Base-by-base conservation (phyloP, 2,797 vertebrate species). In the Petrocephalus schoutedeni region DNA sequence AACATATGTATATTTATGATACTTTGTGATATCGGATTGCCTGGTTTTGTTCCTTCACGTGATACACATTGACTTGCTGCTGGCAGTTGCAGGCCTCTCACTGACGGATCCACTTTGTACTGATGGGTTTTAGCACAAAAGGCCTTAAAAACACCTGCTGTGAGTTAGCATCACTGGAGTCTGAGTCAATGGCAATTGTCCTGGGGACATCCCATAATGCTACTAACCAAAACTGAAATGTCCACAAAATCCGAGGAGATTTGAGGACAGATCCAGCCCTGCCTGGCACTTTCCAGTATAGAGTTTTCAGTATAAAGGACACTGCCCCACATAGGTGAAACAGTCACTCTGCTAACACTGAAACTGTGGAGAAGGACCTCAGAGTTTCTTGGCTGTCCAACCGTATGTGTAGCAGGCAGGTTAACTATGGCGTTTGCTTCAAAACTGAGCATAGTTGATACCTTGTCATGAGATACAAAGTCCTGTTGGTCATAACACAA, bases 71-170 rank as follows among this genome's bases (percentile, higher is more conserved):
- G 56, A 86, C 56, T 57, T 10, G 56, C 84, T 10, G 54, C 8
- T 86, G 56, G 84, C 32, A 3, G 19, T 6, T 19, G 41, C 80
- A 21, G 0, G 9, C 4, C 8, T 4, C 6, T 8, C 5, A 8
- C 32, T 45, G 84, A 54, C 56, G 32, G 32, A 86, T 86, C 84
- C 84, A 86, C 56, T 86, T 59, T 58, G 14, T 36, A n/a, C 14
- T 86, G 84, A 86, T 10, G 54, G 56, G 56, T 41, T 58, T 86
- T 86, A 86, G 56, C 84, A 59, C 7, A 59, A n/a, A 59, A 45
- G 53, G 56, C 84, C 41, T 57, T 16, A 58, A 54, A 36, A 58
- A 59, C 84, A n/a, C 28, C 84, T n/a, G 84, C 51, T 57, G 56
- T 41, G 32, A 59, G 56, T 86, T 59, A 56, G 32, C 56, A 32